Conservation (phyloP, 2,888 invertebrate species). For the Rotaria magnacalcarata region DNA sequence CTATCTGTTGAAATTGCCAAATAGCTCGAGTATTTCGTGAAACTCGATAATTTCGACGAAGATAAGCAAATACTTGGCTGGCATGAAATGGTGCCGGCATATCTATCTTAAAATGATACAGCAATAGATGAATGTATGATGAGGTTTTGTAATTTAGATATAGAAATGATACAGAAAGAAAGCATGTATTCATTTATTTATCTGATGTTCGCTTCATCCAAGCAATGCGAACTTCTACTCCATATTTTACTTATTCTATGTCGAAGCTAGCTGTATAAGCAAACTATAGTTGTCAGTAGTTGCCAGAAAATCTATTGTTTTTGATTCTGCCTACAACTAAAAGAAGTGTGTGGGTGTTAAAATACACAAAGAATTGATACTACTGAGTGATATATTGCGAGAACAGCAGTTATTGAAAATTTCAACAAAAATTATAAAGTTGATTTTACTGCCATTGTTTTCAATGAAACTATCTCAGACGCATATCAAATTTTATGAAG, state of each 20-base stretch:
- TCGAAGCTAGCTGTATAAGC: background rate
- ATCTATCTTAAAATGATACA: background rate
- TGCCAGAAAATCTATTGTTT: background rate
- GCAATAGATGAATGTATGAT: background rate
- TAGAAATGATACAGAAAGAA: background rate
- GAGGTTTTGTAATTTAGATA: background rate
- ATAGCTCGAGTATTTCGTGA: slow-evolving; percentile 29
- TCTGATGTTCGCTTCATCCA: background rate
- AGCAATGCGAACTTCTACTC: background rate
- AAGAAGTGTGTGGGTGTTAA: too few relatives aligned
- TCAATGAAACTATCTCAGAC: too few relatives aligned
- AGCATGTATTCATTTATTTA: background rate
- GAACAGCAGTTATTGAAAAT: too few relatives aligned
- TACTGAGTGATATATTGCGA: too few relatives aligned
- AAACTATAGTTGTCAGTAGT: background rate
- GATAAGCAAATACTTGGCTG: background rate
- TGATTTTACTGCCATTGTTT: too few relatives aligned
- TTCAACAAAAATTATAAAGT: too few relatives aligned
- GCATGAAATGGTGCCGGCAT: background rate
- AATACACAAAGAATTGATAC: too few relatives aligned
- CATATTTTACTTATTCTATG: background rate
- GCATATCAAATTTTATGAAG: too few relatives aligned
- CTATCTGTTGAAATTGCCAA: slow-evolving; percentile 34
- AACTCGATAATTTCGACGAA: slow-evolving; percentile 24
- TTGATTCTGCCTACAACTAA: too few relatives aligned